These are phyloP conservation scores for Phasia obesa DNA, from an alignment of 2,888 invertebrate genomes.

Conservation along the genomic window DNA sequence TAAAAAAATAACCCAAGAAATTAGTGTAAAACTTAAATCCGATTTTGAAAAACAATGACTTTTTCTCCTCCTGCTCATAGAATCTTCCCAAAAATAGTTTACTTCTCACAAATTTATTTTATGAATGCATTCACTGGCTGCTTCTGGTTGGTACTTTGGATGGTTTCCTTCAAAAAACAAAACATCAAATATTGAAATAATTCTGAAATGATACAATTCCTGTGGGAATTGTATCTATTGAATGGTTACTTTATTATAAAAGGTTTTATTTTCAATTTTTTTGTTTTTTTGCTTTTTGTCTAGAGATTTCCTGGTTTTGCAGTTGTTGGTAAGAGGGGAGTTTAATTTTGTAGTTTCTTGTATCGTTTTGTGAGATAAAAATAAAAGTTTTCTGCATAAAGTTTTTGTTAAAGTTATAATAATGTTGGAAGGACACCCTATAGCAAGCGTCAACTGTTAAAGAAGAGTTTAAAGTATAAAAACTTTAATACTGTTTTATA, in stretches of 20 bases:
- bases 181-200: slow-evolving; percentile 52
- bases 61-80: slow-evolving; percentile 27
- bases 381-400: slow-evolving; percentile 39
- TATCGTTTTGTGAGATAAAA: slow-evolving; percentile 16
- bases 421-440: slow-evolving; percentile 3
- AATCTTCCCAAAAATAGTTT: slow-evolving; percentile 46
- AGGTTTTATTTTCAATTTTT: slow-evolving; percentile 35
- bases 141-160: slow-evolving; percentile 42
- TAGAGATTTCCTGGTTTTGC: slow-evolving; percentile 41
- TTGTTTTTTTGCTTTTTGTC: slow-evolving; percentile 18
- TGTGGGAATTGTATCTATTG: slow-evolving; percentile 65
- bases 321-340: slow-evolving; percentile 5
- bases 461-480: too few species aligned
- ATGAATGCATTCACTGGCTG: slow-evolving; percentile 56
- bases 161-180: slow-evolving; percentile 17
- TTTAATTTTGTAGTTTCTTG: slow-evolving; percentile 26
- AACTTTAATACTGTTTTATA: too few species aligned
- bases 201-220: slow-evolving; percentile 57
- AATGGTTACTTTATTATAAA: slow-evolving; percentile 58
- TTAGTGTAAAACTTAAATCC: slow-evolving; percentile 82
- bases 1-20: slow-evolving; percentile 77
- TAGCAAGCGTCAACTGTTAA: too few species aligned
- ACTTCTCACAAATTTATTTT: slow-evolving; percentile 22
- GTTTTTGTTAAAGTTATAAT: slow-evolving; percentile 18
- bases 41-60: slow-evolving; percentile 79